phyloP scores from a whole-genome alignment of 2,888 invertebrate genomes.

The Drosophila nr. perissopoda region DNA sequence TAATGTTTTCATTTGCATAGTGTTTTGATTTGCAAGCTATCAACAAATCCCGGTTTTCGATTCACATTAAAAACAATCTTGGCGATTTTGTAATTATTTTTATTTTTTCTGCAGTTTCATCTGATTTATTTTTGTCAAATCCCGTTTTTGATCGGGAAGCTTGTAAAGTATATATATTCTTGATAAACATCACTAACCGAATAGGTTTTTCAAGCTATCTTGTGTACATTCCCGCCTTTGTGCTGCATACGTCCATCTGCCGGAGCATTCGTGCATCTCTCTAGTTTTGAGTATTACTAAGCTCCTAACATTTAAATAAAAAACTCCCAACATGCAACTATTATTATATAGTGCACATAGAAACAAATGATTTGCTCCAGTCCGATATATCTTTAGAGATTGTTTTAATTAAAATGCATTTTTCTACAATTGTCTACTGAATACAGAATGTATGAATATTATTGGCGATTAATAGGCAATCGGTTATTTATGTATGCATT shows the following conservation, averaged over 20 bases:
- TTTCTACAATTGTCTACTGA: neutral
- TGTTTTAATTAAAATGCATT: neutral
- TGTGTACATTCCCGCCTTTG: neutral
- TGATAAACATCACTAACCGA: neutral
- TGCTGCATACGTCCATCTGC: too few relatives aligned
- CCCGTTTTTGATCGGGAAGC: too few relatives aligned
- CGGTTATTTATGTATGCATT: constrained; percentile 10
- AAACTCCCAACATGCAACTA: too few relatives aligned
- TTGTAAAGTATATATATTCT: neutral
- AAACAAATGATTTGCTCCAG: too few relatives aligned
- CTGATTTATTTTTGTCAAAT: too few relatives aligned
- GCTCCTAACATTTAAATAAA: too few relatives aligned
- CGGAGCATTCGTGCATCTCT: too few relatives aligned
- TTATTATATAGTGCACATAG: neutral
- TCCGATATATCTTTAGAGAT: too few relatives aligned
- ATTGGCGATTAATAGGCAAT: constrained; percentile 1
- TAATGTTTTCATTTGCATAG: neutral
- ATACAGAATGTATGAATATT: neutral
- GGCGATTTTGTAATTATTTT: neutral
- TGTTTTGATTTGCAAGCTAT: neutral
- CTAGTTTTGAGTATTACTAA: too few relatives aligned
- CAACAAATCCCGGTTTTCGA: neutral
- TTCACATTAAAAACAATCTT: neutral
- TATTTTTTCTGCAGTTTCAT: neutral
- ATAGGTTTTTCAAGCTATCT: neutral